phyloP scores from a whole-genome alignment of 2,888 invertebrate genomes.

The Hofmannophila pseudospretella region DNA sequence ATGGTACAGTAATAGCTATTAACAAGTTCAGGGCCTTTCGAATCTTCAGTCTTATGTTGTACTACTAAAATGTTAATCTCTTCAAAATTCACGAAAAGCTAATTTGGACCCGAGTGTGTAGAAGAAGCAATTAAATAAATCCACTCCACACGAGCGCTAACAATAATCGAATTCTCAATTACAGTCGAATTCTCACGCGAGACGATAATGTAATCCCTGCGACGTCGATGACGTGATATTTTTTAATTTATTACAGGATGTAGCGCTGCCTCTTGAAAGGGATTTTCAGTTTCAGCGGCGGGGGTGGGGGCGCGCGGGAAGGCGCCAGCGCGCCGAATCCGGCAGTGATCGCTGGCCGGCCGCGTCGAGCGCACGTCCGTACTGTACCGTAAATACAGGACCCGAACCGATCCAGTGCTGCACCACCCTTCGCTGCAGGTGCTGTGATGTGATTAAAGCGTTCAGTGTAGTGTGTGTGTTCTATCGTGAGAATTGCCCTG shows the following conservation, averaged over 20 bases:
- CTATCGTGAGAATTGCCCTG: constrained; percentile 38
- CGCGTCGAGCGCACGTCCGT: constrained; percentile 26
- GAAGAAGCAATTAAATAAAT: too few relatives aligned
- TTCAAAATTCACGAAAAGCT: too few relatives aligned
- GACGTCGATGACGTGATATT: constrained; percentile 20
- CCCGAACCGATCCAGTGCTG: constrained; percentile 3
- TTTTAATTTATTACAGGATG: constrained; percentile 30
- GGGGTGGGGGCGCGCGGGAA: constrained; percentile 18
- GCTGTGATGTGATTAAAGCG: constrained; percentile 27
- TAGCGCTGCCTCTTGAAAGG: constrained; percentile 30
- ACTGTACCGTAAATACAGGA: background rate
- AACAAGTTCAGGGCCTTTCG: too few relatives aligned
- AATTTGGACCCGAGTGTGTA: too few relatives aligned
- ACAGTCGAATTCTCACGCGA: background rate
- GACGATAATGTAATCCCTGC: constrained; percentile 5
- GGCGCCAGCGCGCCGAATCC: constrained; percentile 41
- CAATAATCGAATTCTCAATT: background rate
- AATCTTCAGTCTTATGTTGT: too few relatives aligned
- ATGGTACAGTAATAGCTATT: too few relatives aligned
- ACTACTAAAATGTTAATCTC: too few relatives aligned
- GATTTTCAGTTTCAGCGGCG: constrained; percentile 35
- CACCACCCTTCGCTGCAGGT: constrained; percentile 21
- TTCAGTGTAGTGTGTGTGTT: constrained; percentile 20
- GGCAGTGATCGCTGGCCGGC: constrained; percentile 47
- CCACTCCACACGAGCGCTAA: too few relatives aligned